These are phyloP conservation scores for Lepetodrilus schrolli DNA, from an alignment of 2,888 invertebrate genomes.

Conservation along the genomic window DNA sequence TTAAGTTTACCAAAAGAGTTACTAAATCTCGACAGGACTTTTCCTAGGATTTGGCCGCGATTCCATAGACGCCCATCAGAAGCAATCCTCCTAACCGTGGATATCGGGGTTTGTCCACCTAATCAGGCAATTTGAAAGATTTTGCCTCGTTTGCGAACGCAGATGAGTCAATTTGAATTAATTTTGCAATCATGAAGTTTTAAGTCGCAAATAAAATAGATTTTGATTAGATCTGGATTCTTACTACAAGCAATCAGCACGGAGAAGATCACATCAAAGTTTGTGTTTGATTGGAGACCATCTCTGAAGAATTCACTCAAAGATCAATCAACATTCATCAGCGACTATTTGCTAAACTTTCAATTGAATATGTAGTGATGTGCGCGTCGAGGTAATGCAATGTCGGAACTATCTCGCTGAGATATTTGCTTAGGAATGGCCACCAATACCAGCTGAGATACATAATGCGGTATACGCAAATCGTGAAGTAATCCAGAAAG, in stretches of 20 bases:
- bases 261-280: conserved; percentile 9
- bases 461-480: too few species aligned
- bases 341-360: conserved; percentile 13
- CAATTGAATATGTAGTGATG: background rate
- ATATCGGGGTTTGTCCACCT: background rate
- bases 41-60: conserved; percentile 3
- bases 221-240: conserved; percentile 22
- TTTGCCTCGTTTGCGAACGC: conserved; percentile 14
- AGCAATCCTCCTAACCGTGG: background rate
- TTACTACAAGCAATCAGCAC: background rate
- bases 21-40: conserved; percentile 33
- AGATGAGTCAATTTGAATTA: conserved; percentile 26
- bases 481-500: too few species aligned
- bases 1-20: conserved; percentile 35
- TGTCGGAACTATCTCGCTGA: too few species aligned
- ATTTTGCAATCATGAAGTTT: conserved; percentile 27
- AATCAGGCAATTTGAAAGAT: conserved; percentile 19
- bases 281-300: conserved; percentile 19
- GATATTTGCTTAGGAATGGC: too few species aligned
- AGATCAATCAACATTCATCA: conserved; percentile 6
- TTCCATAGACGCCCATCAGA: background rate
- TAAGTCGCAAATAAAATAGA: conserved; percentile 27
- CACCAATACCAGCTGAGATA: too few species aligned
- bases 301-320: background rate
- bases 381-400: background rate